These are phyloP conservation scores for Belonocnema kinseyi DNA, from an alignment of 1,140 invertebrate genomes.

Conservation along the genomic window DNA sequence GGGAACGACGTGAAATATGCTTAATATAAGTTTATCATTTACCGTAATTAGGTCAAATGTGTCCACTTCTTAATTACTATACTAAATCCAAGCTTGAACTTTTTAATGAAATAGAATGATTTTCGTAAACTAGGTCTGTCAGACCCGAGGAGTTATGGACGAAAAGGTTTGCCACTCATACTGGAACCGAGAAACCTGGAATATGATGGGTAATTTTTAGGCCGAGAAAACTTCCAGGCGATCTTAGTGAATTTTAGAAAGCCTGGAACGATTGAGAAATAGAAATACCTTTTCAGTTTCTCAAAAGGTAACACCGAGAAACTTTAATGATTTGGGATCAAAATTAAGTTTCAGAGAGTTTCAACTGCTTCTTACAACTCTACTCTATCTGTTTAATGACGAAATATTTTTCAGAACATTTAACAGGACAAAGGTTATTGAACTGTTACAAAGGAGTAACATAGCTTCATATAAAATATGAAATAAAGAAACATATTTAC, in stretches of 20 bases:
- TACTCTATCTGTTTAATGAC: neutral
- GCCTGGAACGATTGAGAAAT: constrained; percentile 24
- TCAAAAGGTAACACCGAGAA: constrained; percentile 24
- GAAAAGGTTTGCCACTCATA: constrained; percentile 29
- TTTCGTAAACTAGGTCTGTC: constrained; percentile 31
- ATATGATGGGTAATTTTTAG: constrained; percentile 28
- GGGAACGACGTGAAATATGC: no score
- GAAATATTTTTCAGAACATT: constrained; percentile 15
- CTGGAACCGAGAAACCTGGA: constrained; percentile 25
- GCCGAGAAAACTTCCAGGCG: constrained; percentile 10
- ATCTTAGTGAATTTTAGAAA: constrained; percentile 25
- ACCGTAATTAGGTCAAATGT: no score
- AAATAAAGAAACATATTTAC: constrained; percentile 18
- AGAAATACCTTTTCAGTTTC: constrained; percentile 13
- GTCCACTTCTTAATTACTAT: neutral
- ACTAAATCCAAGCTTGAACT: neutral
- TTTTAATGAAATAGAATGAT: constrained; percentile 25
- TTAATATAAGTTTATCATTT: no score
- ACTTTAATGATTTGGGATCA: constrained; percentile 13
- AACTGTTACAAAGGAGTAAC: neutral
- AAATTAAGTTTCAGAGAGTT: constrained; percentile 6
- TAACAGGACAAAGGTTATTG: neutral
- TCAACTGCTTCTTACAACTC: neutral
- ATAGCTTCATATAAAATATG: neutral
- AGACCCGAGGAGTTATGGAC: constrained; percentile 25